phyloP scores from a whole-genome alignment of 2,113 vertebrate species.

The Rhodinocichla rosea region DNA sequence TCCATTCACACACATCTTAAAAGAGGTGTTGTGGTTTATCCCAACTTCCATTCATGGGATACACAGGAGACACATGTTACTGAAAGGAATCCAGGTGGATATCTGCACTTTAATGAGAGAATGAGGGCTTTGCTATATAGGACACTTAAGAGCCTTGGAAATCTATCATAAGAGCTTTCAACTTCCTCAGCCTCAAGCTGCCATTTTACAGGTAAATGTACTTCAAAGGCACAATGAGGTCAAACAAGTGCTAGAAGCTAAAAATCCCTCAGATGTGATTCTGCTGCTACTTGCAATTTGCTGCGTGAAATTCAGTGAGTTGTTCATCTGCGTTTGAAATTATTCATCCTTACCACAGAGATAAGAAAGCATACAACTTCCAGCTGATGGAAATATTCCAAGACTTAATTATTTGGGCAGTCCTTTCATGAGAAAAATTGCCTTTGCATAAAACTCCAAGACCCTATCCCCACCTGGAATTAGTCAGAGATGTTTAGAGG shows the following conservation, averaged over 20 bases:
- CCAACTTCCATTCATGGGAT: background rate
- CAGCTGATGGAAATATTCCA: background rate
- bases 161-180: background rate
- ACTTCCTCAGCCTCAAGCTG: background rate
- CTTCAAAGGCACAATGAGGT: slow-evolving; percentile 4
- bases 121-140: background rate
- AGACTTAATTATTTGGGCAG: background rate
- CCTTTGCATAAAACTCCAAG: background rate
- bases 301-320: background rate
- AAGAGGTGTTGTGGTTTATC: background rate
- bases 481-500: background rate
- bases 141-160: background rate
- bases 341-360: background rate
- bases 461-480: background rate
- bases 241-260: background rate
- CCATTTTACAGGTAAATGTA: background rate
- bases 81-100: background rate
- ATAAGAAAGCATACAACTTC: background rate
- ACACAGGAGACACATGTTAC: accelerated
- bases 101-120: background rate
- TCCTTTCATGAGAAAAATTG: background rate
- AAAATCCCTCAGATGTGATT: background rate
- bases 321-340: background rate
- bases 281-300: background rate
- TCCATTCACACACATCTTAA: background rate